Evolutionary conservation across 2,888 invertebrate species (phyloP).

Genomic region (Zhengitettix transpicula): DNA sequence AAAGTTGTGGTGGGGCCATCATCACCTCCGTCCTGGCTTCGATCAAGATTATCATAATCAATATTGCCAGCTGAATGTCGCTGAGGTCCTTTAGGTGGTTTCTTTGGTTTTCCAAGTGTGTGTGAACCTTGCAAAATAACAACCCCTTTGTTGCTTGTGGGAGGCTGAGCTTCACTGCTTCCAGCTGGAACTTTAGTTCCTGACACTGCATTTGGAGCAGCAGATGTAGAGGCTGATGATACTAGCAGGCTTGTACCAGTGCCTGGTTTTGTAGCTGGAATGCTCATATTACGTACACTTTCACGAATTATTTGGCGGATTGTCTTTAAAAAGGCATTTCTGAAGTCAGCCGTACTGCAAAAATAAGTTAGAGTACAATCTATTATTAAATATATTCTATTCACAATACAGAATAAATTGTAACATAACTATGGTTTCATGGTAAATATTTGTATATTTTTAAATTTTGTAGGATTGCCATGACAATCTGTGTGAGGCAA

Average conservation of each 20-base stretch:
- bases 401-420: too few species aligned
- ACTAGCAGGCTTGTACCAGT: not conserved
- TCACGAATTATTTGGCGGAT: constrained; percentile 94
- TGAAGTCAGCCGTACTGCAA: constrained; percentile 79
- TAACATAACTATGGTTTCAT: too few species aligned
- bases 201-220: not conserved
- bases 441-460: too few species aligned
- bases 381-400: too few species aligned
- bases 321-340: constrained; percentile 92
- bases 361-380: not conserved
- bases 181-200: not conserved
- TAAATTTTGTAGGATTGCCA: too few species aligned
- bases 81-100: constrained; percentile 50
- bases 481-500: too few species aligned
- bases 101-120: constrained; percentile 67
- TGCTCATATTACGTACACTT: constrained; percentile 91
- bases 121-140: constrained; percentile 56
- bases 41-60: constrained; percentile 60
- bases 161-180: not conserved
- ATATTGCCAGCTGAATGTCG: constrained; percentile 71
- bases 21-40: constrained; percentile 45
- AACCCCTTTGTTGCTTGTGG: constrained; percentile 11
- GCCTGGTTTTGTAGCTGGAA: constrained; percentile 56
- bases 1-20: constrained; percentile 35
- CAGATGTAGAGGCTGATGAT: constrained; percentile 2